A percentile compares a stretch with the other conserved stretches of the same genome.
Conservation (phyloP, 1,140 invertebrate species). For the Drosophila persimilis region DNA sequence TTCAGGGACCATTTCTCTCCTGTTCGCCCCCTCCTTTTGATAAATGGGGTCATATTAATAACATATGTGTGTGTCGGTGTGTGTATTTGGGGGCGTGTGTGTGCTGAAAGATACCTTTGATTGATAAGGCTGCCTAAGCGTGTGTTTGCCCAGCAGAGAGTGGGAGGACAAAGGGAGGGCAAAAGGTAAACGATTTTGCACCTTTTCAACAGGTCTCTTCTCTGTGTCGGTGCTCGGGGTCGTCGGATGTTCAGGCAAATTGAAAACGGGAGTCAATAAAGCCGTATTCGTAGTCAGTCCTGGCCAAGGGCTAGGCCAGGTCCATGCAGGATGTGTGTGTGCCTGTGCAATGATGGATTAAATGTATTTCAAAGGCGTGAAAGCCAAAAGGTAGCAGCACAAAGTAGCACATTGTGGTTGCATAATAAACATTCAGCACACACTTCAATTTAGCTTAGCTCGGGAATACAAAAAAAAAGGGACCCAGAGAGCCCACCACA, state of each 20-base stretch:
- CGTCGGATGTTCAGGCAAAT: slow-evolving; percentile 49
- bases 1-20: slow-evolving; percentile 40
- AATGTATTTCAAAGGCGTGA: slow-evolving; percentile 81
- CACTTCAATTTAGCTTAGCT: slow-evolving; percentile 71
- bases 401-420: slow-evolving; percentile 75
- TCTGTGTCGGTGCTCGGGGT: not conserved
- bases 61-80: slow-evolving; percentile 57
- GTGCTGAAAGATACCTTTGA: slow-evolving; percentile 64
- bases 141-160: slow-evolving; percentile 61
- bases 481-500: not conserved
- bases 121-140: slow-evolving; percentile 79
- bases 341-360: slow-evolving; percentile 72
- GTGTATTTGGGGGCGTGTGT: slow-evolving; percentile 7
- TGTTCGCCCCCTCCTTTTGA: slow-evolving; percentile 33
- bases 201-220: slow-evolving; percentile 74
- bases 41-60: slow-evolving; percentile 74
- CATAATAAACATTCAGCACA: slow-evolving; percentile 66
- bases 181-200: slow-evolving; percentile 70
- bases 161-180: slow-evolving; percentile 7
- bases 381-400: slow-evolving; percentile 75
- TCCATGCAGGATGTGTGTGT: slow-evolving; percentile 18
- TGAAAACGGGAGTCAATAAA: slow-evolving; percentile 77
- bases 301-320: slow-evolving; percentile 48
- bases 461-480: slow-evolving; percentile 25
- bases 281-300: slow-evolving; percentile 59